A percentile compares a stretch with the other conserved stretches of the same genome.
phyloP scores from a whole-genome alignment of 2,113 vertebrate species.

The Poeciliopsis prolifica region DNA sequence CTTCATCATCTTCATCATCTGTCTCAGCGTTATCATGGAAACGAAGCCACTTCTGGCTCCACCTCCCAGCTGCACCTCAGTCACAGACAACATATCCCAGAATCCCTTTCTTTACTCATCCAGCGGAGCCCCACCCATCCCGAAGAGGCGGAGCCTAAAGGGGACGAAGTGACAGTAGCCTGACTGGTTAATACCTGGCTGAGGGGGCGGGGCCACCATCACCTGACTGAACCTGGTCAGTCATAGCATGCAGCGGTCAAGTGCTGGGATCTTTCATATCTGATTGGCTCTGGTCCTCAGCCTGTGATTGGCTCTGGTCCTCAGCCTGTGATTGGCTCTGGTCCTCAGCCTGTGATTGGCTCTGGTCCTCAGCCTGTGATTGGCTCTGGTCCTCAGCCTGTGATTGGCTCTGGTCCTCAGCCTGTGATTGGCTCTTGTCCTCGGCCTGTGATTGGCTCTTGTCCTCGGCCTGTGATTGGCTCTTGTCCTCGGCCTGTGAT shows the following conservation, averaged over 20 bases:
- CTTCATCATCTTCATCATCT: neutral
- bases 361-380: too few relatives aligned
- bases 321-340: too few relatives aligned
- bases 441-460: too few relatives aligned
- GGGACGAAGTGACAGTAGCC: constrained; percentile 7
- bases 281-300: constrained; percentile 26
- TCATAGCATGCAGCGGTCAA: constrained; percentile 14
- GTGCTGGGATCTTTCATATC: neutral
- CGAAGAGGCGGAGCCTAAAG: neutral
- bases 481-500: too few relatives aligned
- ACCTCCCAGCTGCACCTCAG: neutral
- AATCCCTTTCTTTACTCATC: constrained; percentile 2
- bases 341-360: too few relatives aligned
- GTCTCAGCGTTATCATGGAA: too few relatives aligned
- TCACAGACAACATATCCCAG: neutral
- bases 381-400: too few relatives aligned
- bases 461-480: too few relatives aligned
- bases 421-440: too few relatives aligned
- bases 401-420: too few relatives aligned
- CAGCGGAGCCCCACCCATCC: neutral
- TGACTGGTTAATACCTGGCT: neutral
- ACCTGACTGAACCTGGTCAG: neutral
- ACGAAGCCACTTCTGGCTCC: neutral
- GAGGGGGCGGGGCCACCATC: neutral
- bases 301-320: too few relatives aligned